These are phyloP conservation scores for Neogobius melanostomus DNA, from an alignment of 2,113 vertebrate genomes.

Conservation along the genomic window DNA sequence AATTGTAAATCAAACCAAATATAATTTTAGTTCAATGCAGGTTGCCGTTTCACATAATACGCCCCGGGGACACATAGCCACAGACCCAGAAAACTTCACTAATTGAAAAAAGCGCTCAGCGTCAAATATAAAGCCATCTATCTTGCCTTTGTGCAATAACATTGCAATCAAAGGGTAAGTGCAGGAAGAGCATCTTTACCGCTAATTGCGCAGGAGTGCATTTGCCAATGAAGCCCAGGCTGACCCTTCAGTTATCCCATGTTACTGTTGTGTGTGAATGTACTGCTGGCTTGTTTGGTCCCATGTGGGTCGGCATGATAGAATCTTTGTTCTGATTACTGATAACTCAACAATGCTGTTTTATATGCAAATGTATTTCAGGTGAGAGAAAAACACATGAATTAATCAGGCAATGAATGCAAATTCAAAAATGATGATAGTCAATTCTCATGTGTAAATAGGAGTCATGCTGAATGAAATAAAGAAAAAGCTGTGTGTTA, in stretches of 20 bases:
- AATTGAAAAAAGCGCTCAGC: constrained; percentile 67
- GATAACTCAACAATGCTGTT: constrained; percentile 9
- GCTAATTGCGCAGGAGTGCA: constrained; percentile 73
- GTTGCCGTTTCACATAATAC: constrained; percentile 27
- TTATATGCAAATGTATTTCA: constrained; percentile 3
- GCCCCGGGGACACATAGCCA: constrained; percentile 55
- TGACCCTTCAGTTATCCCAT: constrained; percentile 42
- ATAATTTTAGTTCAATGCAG: constrained; percentile 35
- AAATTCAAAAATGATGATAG: constrained; percentile 15
- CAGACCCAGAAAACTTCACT: constrained; percentile 55
- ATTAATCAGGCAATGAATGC: constrained; percentile 10
- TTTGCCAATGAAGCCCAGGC: constrained; percentile 66
- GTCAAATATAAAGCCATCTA: constrained; percentile 59
- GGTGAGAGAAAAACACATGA: constrained; percentile 17
- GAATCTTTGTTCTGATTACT: constrained; percentile 25
- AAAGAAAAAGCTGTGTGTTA: not conserved
- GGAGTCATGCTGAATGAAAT: constrained; percentile 25
- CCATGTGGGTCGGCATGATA: constrained; percentile 10
- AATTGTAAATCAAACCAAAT: constrained; percentile 63
- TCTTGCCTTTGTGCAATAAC: constrained; percentile 66
- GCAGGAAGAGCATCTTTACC: constrained; percentile 65
- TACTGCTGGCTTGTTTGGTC: constrained; percentile 4
- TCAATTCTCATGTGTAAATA: constrained; percentile 39
- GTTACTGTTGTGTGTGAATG: constrained; percentile 21
- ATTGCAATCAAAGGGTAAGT: constrained; percentile 72